Base-by-base conservation (phyloP, 2,888 invertebrate species). In the Chaitophorus viminalis region DNA sequence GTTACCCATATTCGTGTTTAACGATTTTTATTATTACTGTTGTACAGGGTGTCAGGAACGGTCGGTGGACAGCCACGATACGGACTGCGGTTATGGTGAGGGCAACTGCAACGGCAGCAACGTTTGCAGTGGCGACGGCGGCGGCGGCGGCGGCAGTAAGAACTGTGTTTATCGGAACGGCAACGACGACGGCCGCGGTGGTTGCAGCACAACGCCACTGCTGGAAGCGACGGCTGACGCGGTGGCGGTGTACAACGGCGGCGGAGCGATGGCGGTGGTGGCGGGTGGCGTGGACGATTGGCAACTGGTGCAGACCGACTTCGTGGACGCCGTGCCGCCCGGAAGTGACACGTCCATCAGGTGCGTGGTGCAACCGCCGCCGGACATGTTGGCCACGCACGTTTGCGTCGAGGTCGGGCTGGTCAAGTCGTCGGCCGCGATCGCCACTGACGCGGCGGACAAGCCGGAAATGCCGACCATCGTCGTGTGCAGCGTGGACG, bases 361-460 rank as follows among this genome's bases (percentile, higher is more conserved):
- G 36, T 86, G 86, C 31, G 86, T 86, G 14, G 79, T 87, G 1
- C 78, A 89, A 74, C 90, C 91, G 78, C 92, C 91, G 0, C 92
- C 92, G 14, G 92, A 92, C 89, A 91, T 92, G 65, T 90, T 92
- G 54, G 91, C 92, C 0, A 93, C 93, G 0, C 91, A 93, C 52
- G 93, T 93, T 6, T 94, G 93, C 90, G 92, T 94, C 29, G 94
- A 94, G 90, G 91, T 94, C 39, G 93, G 93, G 90, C 91, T 86
- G 90, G 89, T 90, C 18, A 89, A 89, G 52, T 89, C 89, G 65
- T 60, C 79, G n/a, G 33, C 82, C 31, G 88, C 85, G 36, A 31
- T 17, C n/a, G 11, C 8, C 31, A 39, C 39, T 11, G 39, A 6
- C 39, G 39, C 39, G 3, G 11, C 25, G 33, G 54, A 83, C 89